These are phyloP conservation scores for Leucoraja ocellata DNA, from an alignment of 2,797 vertebrate genomes.

Conservation along the genomic window DNA sequence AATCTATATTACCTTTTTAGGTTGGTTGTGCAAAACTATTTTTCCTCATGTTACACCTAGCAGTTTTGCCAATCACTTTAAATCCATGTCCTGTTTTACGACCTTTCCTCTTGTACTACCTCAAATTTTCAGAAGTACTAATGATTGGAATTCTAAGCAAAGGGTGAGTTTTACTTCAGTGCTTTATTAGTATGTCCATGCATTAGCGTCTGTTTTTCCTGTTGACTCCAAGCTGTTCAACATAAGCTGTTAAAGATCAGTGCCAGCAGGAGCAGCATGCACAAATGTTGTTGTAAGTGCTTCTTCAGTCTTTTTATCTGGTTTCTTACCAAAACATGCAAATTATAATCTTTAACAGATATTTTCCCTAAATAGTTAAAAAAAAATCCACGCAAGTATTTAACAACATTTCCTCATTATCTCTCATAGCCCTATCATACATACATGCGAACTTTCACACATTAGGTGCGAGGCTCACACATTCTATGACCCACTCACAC, in stretches of 20 bases:
- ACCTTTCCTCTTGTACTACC: too few species aligned
- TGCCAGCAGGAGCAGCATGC: not conserved
- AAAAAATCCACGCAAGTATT: not conserved
- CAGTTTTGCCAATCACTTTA: too few species aligned
- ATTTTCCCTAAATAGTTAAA: slow-evolving; percentile 10
- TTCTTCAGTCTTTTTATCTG: not conserved
- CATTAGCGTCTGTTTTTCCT: slow-evolving; percentile 23
- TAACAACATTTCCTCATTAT: not conserved
- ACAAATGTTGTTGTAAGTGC: slow-evolving; percentile 10
- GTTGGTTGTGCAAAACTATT: too few species aligned
- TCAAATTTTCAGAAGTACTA: not conserved
- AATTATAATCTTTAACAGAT: not conserved
- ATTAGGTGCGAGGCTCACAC: not conserved
- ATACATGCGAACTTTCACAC: slow-evolving; percentile 3
- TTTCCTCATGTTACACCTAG: too few species aligned
- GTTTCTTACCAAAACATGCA: not conserved
- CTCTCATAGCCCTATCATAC: not conserved
- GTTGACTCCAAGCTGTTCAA: slow-evolving; percentile 26
- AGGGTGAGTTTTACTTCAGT: not conserved
- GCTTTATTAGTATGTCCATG: not conserved
- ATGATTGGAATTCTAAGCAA: not conserved
- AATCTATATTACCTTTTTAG: too few species aligned
- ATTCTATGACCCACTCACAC: slow-evolving; percentile 28
- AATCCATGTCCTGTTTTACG: too few species aligned
- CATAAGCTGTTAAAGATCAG: slow-evolving; percentile 27